A percentile compares a stretch with the other conserved stretches of the same genome.
Evolutionary conservation across 2,113 vertebrate genomes (phyloP).

Genomic region (Myotis lucifugus): DNA sequence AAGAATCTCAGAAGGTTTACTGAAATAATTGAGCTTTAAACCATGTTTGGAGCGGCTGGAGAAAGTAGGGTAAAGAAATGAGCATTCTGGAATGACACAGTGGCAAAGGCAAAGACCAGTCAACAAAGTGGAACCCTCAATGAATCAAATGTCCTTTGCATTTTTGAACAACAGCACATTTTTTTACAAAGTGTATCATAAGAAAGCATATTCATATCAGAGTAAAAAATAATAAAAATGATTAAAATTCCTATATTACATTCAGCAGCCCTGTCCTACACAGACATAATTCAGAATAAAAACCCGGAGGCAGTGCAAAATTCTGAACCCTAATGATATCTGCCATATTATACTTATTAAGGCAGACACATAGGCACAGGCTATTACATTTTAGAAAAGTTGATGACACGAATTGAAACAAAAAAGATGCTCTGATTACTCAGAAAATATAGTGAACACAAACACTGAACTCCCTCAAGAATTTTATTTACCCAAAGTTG

Average conservation of each 20-base stretch:
- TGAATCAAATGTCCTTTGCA: background rate
- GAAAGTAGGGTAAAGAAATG: background rate
- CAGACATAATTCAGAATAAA: slow-evolving; percentile 27
- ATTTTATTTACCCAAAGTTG: slow-evolving; percentile 12
- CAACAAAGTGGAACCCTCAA: background rate
- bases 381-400: slow-evolving; percentile 44
- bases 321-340: background rate
- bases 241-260: background rate
- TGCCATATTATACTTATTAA: background rate
- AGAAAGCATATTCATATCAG: background rate
- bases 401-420: slow-evolving; percentile 28
- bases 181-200: background rate
- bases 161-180: slow-evolving; percentile 13
- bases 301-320: background rate
- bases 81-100: background rate
- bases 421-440: slow-evolving; percentile 10
- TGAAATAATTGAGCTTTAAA: background rate
- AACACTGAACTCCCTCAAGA: background rate
- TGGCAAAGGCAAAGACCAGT: background rate
- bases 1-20: background rate
- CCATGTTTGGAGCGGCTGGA: background rate
- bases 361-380: background rate
- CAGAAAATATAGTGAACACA: slow-evolving; percentile 13
- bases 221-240: background rate
- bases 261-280: background rate